These are phyloP conservation scores for Equus przewalskii DNA, from an alignment of 2,113 vertebrate species.

Conservation along the genomic window DNA sequence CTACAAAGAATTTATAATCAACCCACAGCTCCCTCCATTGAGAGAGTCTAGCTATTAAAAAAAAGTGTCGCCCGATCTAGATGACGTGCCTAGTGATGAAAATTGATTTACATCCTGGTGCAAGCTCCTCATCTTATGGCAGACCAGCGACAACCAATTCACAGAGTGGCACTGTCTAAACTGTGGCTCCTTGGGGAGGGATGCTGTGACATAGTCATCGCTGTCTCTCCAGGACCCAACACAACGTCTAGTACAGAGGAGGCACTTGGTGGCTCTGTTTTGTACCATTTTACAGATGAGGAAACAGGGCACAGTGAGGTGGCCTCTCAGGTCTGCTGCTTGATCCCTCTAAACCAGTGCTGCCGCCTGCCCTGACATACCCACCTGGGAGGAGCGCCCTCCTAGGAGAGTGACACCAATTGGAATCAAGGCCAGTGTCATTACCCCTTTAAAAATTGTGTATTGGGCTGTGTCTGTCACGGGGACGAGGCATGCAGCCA, in stretches of 20 bases:
- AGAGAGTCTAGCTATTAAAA: not conserved
- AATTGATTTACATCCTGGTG: no score
- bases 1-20: not conserved
- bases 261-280: not conserved
- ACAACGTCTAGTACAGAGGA: not conserved
- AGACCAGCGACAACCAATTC: not conserved
- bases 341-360: not conserved
- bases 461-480: no score
- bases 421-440: not conserved
- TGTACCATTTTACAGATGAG: not conserved
- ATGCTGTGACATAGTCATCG: not conserved
- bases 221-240: not conserved
- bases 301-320: rapidly evolving
- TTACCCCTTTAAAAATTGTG: not conserved
- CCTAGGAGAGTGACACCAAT: not conserved
- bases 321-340: not conserved
- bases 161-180: rapidly evolving
- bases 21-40: not conserved
- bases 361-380: not conserved
- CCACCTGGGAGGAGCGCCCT: not conserved
- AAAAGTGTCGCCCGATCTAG: not conserved
- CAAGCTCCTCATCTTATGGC: not conserved
- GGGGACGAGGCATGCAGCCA: not conserved
- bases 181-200: not conserved
- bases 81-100: not conserved